Evolutionary conservation across 2,113 vertebrate genomes (phyloP).

Genomic region (Philantomba maxwellii): DNA sequence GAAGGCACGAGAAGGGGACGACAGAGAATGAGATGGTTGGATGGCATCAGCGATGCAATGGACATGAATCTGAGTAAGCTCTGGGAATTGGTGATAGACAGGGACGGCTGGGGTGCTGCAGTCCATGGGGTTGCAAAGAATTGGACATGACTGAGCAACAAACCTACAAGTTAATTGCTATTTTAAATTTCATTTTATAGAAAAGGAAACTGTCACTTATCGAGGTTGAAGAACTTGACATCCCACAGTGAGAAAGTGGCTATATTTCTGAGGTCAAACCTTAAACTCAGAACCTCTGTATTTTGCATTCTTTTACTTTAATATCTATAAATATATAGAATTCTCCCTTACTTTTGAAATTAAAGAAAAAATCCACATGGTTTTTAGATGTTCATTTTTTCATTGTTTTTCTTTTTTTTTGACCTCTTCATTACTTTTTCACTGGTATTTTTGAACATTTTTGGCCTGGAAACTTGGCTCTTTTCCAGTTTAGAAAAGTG

Average conservation of each 20-base stretch:
- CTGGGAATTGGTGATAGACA: not conserved
- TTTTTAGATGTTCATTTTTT: not conserved
- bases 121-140: not conserved
- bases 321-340: not conserved
- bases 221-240: not conserved
- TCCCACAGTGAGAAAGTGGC: not conserved
- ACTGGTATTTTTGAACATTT: not conserved
- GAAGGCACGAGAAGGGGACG: not conserved
- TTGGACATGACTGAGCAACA: not conserved
- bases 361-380: not conserved
- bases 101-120: not conserved
- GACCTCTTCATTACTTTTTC: not conserved
- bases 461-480: not conserved
- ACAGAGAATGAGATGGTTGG: not conserved
- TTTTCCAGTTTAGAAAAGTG: not conserved
- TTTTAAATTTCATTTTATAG: not conserved
- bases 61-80: not conserved
- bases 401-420: not conserved
- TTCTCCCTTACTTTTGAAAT: not conserved
- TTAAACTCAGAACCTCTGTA: not conserved
- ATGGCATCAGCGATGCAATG: fast-evolving
- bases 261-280: not conserved
- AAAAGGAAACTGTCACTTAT: not conserved
- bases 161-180: not conserved
- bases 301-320: not conserved